Percentiles rank a stretch among this genome's conserved stretches.
Conservation (phyloP, 2,797 vertebrate species). For the Notoglanidium macrostoma region DNA sequence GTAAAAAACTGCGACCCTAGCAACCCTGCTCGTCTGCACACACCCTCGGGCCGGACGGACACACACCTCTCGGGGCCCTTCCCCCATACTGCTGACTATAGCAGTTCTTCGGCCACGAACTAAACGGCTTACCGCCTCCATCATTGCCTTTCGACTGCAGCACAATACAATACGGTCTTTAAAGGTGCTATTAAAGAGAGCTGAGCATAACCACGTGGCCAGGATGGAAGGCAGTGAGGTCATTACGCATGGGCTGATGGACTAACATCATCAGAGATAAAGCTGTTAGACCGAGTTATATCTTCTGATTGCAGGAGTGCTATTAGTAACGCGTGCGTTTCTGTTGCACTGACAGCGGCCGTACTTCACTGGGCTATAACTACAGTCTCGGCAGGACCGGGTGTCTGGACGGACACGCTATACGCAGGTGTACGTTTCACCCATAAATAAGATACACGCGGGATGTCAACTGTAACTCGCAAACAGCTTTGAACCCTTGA, state of each 20-base stretch:
- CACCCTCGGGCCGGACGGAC: slow-evolving; percentile 32
- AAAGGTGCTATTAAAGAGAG: slow-evolving; percentile 14
- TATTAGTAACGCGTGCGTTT: neutral
- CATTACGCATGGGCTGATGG: slow-evolving; percentile 1
- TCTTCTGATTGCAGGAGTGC: slow-evolving; percentile 1
- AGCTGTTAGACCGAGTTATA: neutral
- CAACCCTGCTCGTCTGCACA: neutral
- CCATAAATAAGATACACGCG: slow-evolving; percentile 2
- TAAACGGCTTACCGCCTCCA: neutral
- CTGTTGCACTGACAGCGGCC: neutral
- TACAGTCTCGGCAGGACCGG: neutral
- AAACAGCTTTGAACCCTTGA: neutral
- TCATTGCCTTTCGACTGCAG: neutral
- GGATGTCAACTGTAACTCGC: neutral
- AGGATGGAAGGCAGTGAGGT: neutral
- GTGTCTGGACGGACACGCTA: neutral
- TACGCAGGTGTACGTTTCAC: neutral
- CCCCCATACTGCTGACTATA: slow-evolving; percentile 6
- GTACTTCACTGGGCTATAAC: slow-evolving; percentile 8
- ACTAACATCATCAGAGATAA: neutral
- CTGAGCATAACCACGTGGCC: neutral
- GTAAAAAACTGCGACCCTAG: neutral
- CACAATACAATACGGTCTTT: neutral
- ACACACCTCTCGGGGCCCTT: slow-evolving; percentile 16
- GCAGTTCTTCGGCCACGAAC: neutral